Evolutionary conservation across 2,888 invertebrate genomes (phyloP).

Genomic region (Tromatobia lineatoria): DNA sequence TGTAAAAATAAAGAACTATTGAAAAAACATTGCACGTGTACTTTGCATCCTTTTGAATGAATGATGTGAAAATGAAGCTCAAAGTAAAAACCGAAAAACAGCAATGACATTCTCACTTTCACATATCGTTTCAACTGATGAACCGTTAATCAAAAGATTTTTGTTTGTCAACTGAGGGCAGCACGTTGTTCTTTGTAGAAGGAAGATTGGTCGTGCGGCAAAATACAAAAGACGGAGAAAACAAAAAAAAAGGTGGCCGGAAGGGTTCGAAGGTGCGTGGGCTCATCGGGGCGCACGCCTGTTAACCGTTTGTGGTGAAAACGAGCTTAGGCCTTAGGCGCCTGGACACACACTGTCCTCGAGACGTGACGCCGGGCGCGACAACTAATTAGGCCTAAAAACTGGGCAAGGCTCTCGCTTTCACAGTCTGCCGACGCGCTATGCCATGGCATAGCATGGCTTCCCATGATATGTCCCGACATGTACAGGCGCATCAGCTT

Average conservation of each 20-base stretch:
- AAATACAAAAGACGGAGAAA: slow-evolving; percentile 48
- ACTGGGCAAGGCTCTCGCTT: slow-evolving; percentile 76
- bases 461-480: slow-evolving; percentile 1
- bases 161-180: not conserved
- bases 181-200: not conserved
- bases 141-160: not conserved
- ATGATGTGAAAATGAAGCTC: too few species aligned
- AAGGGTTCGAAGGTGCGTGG: slow-evolving; percentile 44
- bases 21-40: too few species aligned
- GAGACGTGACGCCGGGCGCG: slow-evolving; percentile 83
- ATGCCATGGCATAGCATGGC: not conserved
- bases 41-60: too few species aligned
- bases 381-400: slow-evolving; percentile 85
- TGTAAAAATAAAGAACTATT: too few species aligned
- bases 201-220: slow-evolving; percentile 28
- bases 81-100: too few species aligned
- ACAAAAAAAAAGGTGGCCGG: slow-evolving; percentile 43
- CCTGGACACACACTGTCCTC: slow-evolving; percentile 70
- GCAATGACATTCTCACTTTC: not conserved
- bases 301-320: slow-evolving; percentile 73
- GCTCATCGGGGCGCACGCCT: slow-evolving; percentile 62
- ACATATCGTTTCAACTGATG: not conserved
- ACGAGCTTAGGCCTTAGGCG: slow-evolving; percentile 67
- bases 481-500: slow-evolving; percentile 18
- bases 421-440: slow-evolving; percentile 75